Evolutionary conservation across 1,140 invertebrate genomes (phyloP).

Genomic region (Drosophila insularis): DNA sequence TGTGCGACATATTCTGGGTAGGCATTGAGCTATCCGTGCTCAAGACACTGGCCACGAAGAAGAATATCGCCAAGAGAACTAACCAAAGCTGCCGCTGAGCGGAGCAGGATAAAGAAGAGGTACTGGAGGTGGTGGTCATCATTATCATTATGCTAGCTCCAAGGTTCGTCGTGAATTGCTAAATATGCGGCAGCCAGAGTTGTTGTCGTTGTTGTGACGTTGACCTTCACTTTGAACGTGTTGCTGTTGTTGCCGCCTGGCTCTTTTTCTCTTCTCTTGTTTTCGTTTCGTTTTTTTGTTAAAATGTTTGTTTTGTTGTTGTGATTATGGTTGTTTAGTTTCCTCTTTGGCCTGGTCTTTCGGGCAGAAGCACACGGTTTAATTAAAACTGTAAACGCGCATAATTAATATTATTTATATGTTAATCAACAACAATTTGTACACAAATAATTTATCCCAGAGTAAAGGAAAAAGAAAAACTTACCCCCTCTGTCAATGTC

Average conservation of each 20-base stretch:
- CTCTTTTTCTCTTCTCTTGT: constrained; percentile 34
- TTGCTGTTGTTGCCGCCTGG: constrained; percentile 36
- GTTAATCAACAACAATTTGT: constrained; percentile 13
- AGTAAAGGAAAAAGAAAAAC: neutral
- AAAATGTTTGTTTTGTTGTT: constrained; percentile 28
- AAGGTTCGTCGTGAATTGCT: constrained; percentile 36
- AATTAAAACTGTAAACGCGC: constrained; percentile 41
- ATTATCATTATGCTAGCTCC: constrained; percentile 49
- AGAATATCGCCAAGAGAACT: constrained; percentile 27
- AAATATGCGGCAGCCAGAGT: constrained; percentile 58
- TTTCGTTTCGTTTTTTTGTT: constrained; percentile 57
- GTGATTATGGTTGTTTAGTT: neutral
- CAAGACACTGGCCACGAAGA: constrained; percentile 48
- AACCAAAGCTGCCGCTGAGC: constrained; percentile 31
- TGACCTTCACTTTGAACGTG: constrained; percentile 61
- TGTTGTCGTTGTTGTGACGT: constrained; percentile 49
- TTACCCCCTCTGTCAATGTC: constrained; percentile 15
- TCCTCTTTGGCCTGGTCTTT: constrained; percentile 45
- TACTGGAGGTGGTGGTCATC: constrained; percentile 18
- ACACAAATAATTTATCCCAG: constrained; percentile 26
- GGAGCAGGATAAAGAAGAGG: constrained; percentile 1
- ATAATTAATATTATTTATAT: constrained; percentile 25
- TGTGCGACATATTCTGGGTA: constrained; percentile 84
- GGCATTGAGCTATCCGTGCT: constrained; percentile 68
- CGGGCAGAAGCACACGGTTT: constrained; percentile 25